A percentile compares a stretch with the other conserved stretches of the same genome.
Conservation (phyloP, 1,140 invertebrate species). For the Drosophila bocki region DNA sequence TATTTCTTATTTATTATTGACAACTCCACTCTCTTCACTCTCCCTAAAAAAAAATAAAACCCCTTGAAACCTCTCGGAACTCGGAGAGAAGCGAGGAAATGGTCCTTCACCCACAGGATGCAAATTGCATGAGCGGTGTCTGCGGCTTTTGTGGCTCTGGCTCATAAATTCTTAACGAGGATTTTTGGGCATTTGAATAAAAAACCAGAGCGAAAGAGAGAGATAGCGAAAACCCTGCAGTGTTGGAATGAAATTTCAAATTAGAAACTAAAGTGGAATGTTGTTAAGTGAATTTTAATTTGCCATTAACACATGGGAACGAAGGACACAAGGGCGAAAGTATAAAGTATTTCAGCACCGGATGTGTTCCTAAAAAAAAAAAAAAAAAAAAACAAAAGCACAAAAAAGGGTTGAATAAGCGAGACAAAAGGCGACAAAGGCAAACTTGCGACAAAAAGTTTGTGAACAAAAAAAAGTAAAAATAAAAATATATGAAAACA, state of each 20-base stretch:
- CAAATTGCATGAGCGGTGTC: constrained; percentile 73
- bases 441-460: constrained; percentile 71
- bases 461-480: constrained; percentile 15
- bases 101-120: constrained; percentile 48
- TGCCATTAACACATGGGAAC: constrained; percentile 59
- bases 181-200: constrained; percentile 55
- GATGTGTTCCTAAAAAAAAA: constrained; percentile 43
- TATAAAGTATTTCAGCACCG: constrained; percentile 22
- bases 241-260: constrained; percentile 59
- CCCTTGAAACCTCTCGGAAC: background rate
- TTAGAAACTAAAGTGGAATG: constrained; percentile 69
- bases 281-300: constrained; percentile 82
- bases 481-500: background rate
- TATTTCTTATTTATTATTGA: constrained; percentile 77
- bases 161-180: constrained; percentile 77
- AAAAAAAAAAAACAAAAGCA: constrained; percentile 5
- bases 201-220: constrained; percentile 14
- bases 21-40: constrained; percentile 1
- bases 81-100: background rate
- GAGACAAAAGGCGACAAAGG: constrained; percentile 56
- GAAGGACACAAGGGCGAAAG: background rate
- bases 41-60: background rate
- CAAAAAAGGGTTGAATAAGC: constrained; percentile 63
- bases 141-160: constrained; percentile 63
- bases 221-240: background rate